Evolutionary conservation across 2,888 invertebrate genomes (phyloP).

Genomic region (Netelia fuscicornis): DNA sequence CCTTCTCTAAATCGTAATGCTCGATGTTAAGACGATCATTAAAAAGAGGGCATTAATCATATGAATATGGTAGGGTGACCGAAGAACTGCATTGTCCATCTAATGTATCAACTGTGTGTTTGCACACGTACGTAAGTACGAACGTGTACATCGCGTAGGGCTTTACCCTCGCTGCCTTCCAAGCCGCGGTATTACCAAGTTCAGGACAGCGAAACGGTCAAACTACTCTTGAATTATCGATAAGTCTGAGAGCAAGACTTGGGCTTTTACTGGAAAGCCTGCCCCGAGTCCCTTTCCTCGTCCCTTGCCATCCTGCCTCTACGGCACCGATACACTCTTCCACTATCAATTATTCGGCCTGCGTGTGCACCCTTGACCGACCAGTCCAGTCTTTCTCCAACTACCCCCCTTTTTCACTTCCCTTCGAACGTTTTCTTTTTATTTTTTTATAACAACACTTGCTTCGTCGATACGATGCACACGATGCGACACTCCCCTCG

Average conservation of each 20-base stretch:
- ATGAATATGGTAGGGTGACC: constrained; percentile 70
- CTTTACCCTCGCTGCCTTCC: constrained; percentile 58
- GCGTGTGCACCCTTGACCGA: constrained; percentile 70
- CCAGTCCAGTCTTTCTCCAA: constrained; percentile 38
- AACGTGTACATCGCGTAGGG: constrained; percentile 28
- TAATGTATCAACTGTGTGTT: constrained; percentile 17
- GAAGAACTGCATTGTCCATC: constrained; percentile 52
- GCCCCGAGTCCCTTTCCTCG: constrained; percentile 67
- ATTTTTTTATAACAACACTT: constrained; percentile 14
- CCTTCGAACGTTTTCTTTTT: constrained; percentile 16
- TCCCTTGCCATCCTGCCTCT: constrained; percentile 70
- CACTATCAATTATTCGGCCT: constrained; percentile 82
- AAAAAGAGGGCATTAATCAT: constrained; percentile 79
- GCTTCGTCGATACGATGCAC: constrained; percentile 8
- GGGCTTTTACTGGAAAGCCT: constrained; percentile 62
- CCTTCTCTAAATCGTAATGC: constrained; percentile 66
- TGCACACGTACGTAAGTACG: background rate
- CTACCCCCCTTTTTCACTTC: background rate
- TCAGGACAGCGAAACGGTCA: constrained; percentile 72
- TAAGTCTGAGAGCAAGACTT: constrained; percentile 78
- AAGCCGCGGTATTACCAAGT: constrained; percentile 54
- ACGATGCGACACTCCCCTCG: constrained; percentile 21
- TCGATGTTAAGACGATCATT: constrained; percentile 71
- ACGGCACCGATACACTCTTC: constrained; percentile 75
- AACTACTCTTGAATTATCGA: constrained; percentile 82